These are phyloP conservation scores for Xenopus tropicalis DNA, from an alignment of 2,113 vertebrate genomes.

Conservation along the genomic window UCB_Xtro_10.0 CM004448.2:99015501-99016000, in stretches of 20 bases:
- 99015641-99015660: constrained; percentile 76
- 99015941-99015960: too few species aligned
- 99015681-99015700: constrained; percentile 95
- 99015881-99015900: too few species aligned
- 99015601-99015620: constrained; percentile 86
- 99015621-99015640: constrained; percentile 71
- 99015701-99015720: constrained; percentile 72
- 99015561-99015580: background rate
- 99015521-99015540: too few species aligned
- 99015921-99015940: too few species aligned
- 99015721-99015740: constrained; percentile 64
- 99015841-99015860: too few species aligned
- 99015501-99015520: too few species aligned
- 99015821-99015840: too few species aligned
- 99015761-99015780: constrained; percentile 65
- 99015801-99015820: constrained; percentile 27
- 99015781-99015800: constrained; percentile 60
- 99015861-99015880: too few species aligned
- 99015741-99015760: constrained; percentile 61
- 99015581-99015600: constrained; percentile 95
- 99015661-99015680: constrained; percentile 90
- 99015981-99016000: too few species aligned
- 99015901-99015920: too few species aligned
- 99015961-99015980: too few species aligned
- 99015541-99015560: too few species aligned